These are phyloP conservation scores for Mythimna vitellina DNA, from an alignment of 2,888 invertebrate genomes.

Conservation along the genomic window DNA sequence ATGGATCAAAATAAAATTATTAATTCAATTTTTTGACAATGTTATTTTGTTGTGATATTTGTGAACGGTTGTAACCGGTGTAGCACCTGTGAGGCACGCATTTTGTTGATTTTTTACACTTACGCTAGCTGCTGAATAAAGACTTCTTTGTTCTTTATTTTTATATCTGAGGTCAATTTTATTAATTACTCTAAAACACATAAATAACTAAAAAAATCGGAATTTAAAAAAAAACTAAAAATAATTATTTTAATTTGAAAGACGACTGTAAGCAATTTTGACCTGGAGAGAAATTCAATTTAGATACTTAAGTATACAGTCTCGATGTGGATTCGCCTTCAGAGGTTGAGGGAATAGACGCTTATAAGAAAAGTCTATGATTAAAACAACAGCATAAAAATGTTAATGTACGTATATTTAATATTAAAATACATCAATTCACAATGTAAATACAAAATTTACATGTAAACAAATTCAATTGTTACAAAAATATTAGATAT, in stretches of 20 bases:
- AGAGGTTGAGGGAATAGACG: too few relatives aligned
- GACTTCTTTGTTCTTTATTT: constrained; percentile 27
- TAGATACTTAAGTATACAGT: too few relatives aligned
- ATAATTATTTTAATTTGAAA: too few relatives aligned
- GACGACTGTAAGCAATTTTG: too few relatives aligned
- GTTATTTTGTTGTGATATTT: constrained; percentile 52
- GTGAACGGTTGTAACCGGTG: constrained; percentile 1
- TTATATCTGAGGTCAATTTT: constrained; percentile 10
- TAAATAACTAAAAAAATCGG: background rate
- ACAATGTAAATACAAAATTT: constrained; percentile 78
- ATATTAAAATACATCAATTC: constrained; percentile 78
- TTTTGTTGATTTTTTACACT: constrained; percentile 32
- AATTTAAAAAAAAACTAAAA: too few relatives aligned
- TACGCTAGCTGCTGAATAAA: constrained; percentile 30
- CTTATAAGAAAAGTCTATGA: constrained; percentile 27
- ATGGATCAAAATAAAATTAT: constrained; percentile 77
- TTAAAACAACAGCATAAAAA: constrained; percentile 65
- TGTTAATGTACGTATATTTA: constrained; percentile 85
- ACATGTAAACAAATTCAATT: constrained; percentile 68
- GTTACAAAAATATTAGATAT: constrained; percentile 71
- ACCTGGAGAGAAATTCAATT: too few relatives aligned
- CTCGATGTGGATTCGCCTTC: too few relatives aligned
- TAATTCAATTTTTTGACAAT: constrained; percentile 60
- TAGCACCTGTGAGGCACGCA: constrained; percentile 6
- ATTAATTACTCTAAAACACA: constrained; percentile 5